Evolutionary conservation across 2,888 invertebrate genomes (phyloP).

Genomic region (Lydus trimaculatus): DNA sequence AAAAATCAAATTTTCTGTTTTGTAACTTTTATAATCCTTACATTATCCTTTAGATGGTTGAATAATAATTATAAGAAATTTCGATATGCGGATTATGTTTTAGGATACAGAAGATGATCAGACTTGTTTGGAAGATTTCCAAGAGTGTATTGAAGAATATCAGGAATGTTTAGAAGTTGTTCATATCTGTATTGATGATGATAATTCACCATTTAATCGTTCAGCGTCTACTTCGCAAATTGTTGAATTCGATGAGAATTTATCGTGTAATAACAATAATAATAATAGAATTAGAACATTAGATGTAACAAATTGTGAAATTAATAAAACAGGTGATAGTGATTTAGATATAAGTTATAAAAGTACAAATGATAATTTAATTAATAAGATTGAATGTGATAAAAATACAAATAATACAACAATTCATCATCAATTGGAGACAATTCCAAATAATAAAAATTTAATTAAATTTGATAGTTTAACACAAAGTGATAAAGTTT

Average conservation of each 20-base stretch:
- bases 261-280: conserved; percentile 15
- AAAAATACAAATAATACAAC: conserved; percentile 16
- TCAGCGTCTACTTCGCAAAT: conserved; percentile 52
- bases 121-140: conserved; percentile 70
- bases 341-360: conserved; percentile 52
- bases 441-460: conserved; percentile 25
- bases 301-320: conserved; percentile 22
- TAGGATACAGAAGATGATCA: conserved; percentile 68
- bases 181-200: conserved; percentile 69
- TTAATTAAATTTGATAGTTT: conserved; percentile 41
- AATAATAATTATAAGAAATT: too few species aligned
- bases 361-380: conserved; percentile 48
- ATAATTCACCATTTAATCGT: conserved; percentile 62
- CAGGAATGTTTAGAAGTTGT: conserved; percentile 70
- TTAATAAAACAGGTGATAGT: conserved; percentile 41
- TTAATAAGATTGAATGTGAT: conserved; percentile 34
- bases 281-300: conserved; percentile 22
- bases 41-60: background rate
- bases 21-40: background rate
- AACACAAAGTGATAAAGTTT: conserved; percentile 45
- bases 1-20: background rate
- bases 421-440: conserved; percentile 25
- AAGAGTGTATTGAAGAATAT: conserved; percentile 71
- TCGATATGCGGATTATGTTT: conserved; percentile 30
- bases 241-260: conserved; percentile 48